Base-by-base conservation (phyloP, 2,797 vertebrate genomes). In the Hafferia zeledoni region DNA sequence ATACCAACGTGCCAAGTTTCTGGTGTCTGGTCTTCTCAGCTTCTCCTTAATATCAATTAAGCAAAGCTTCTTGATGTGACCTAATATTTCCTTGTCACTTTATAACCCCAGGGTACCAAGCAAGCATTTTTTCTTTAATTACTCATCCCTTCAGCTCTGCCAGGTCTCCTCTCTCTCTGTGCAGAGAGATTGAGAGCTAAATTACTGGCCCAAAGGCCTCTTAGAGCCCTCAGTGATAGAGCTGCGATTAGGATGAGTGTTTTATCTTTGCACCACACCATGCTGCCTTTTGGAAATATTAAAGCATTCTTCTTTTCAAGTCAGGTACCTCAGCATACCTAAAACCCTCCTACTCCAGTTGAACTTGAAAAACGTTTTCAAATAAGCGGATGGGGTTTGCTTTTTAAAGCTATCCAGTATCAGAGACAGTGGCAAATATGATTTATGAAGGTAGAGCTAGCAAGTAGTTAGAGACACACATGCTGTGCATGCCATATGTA, bases 381-480 rank as follows among this genome's bases (percentile, higher is more conserved):
- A 65, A 56, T 39, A 86, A 92, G 89, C 0, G 35, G 57, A 86
- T 94, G 71, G 67, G 24, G 9, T 81, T 83, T 84, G 46, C 56
- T 90, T 93, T 89, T 86, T 90, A 93, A 92, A 94, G 84, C 22
- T 87, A 65, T 85, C 53, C 6, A 2, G 57, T 87, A 44, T 83
- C 87, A 81, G 75, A 88, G 92, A 49, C 65, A 75, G 89, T 53
- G 78, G 80, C 82, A 94, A 94, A 68, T 74, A 88, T 93, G 92
- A 97, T 94, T 95, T 96, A 95, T 88, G 91, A 87, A 92, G 77
- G 78, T 90, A 95, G 81, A 92, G 77, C 77, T 80, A 94, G 85
- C 87, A 93, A 89, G 87, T 77, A 93, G 96, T 97, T 95, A 88
- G 94, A 96, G 91, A 82, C 17, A 12, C 77, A 82, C 64, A 93